These are phyloP conservation scores for Polylopha cassiicola DNA, from an alignment of 2,888 invertebrate species.

Conservation along the genomic window DNA sequence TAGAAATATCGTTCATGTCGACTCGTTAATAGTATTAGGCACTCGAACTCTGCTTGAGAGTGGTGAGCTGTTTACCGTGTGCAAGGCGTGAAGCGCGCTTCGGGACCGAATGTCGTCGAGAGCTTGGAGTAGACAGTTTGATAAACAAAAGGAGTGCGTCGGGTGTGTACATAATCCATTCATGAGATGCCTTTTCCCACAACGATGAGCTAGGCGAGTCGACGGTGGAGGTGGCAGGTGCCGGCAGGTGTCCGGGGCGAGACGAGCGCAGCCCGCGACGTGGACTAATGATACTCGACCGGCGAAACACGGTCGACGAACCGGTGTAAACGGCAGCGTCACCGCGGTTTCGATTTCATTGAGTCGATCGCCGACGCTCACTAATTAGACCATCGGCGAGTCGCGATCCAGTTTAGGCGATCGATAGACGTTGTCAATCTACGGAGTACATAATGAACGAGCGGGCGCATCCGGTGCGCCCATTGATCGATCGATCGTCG, in stretches of 20 bases:
- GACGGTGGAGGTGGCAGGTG: slow-evolving; percentile 38
- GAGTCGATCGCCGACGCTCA: slow-evolving; percentile 35
- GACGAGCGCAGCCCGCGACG: slow-evolving; percentile 48
- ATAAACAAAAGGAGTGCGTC: slow-evolving; percentile 66
- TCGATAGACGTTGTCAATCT: slow-evolving; percentile 40
- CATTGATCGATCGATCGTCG: slow-evolving; percentile 50
- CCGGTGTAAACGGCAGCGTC: slow-evolving; percentile 30
- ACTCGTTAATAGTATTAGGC: slow-evolving; percentile 27
- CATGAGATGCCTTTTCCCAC: slow-evolving; percentile 67
- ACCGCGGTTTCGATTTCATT: slow-evolving; percentile 53
- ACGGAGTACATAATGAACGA: slow-evolving; percentile 41
- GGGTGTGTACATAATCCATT: slow-evolving; percentile 61
- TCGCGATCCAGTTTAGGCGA: slow-evolving; percentile 34
- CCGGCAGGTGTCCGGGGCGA: slow-evolving; percentile 56
- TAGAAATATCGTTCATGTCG: slow-evolving; percentile 33
- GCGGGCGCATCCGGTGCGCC: slow-evolving; percentile 46
- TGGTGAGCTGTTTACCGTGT: slow-evolving; percentile 53
- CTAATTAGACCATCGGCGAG: slow-evolving; percentile 40
- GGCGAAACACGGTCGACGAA: slow-evolving; percentile 47
- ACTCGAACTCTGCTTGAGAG: slow-evolving; percentile 32
- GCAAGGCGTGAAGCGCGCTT: slow-evolving; percentile 46
- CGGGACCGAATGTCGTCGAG: slow-evolving; percentile 49
- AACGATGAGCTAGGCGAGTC: slow-evolving; percentile 38
- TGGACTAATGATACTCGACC: slow-evolving; percentile 43
- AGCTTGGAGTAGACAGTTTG: slow-evolving; percentile 72